phyloP scores from a whole-genome alignment of 2,113 vertebrate genomes.

The Bufo bufo region DNA sequence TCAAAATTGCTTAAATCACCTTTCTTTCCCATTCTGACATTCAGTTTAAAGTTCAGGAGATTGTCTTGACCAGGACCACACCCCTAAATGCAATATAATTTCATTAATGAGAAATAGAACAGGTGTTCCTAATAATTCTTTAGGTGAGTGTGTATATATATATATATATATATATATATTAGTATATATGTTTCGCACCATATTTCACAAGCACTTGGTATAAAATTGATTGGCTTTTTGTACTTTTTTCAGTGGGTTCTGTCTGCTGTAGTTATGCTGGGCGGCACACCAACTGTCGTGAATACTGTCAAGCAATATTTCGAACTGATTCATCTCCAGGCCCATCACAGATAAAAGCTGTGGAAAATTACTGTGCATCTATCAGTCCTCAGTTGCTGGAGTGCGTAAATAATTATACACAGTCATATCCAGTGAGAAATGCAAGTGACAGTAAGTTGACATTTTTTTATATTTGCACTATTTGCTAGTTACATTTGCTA shows the following conservation, averaged over 20 bases:
- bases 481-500: background rate
- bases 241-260: conserved; percentile 85
- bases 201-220: background rate
- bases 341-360: conserved; percentile 92
- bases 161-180: background rate
- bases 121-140: no score
- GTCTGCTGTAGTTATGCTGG: conserved; percentile 95
- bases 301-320: conserved; percentile 98
- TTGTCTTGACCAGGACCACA: no score
- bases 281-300: conserved; percentile 93
- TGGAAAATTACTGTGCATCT: conserved; percentile 92
- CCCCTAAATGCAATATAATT: no score
- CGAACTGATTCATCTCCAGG: conserved; percentile 96
- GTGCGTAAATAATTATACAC: conserved; percentile 96
- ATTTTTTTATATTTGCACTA: background rate
- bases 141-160: no score
- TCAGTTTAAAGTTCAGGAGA: no score
- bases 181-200: background rate
- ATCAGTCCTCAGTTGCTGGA: conserved; percentile 87
- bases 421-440: conserved; percentile 93
- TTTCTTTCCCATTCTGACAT: no score
- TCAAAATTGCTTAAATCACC: no score
- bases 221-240: background rate
- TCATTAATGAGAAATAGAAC: no score
- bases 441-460: conserved; percentile 92